Evolutionary conservation across 2,888 invertebrate genomes (phyloP), one percentile per base, ranked within the genome.

Genomic region (Hemistola chrysoprasaria): DNA sequence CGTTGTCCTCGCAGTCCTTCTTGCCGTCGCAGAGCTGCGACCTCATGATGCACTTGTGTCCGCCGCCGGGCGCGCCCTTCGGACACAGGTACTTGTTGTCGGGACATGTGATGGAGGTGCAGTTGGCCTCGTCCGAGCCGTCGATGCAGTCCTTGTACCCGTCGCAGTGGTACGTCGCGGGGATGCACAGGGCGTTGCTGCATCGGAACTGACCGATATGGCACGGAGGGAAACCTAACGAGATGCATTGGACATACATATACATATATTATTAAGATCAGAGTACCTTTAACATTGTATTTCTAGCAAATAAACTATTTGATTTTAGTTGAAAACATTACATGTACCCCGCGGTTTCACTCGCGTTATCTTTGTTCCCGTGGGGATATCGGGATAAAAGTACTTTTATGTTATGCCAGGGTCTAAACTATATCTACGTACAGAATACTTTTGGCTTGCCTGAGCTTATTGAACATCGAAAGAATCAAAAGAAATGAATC

Each of bases 61-160:
- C 90, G 10, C 93, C 93, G 11, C 91, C 92, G 0, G 91, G 83
- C 3, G 91, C 92, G 7, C 96, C 65, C 47, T 92, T 92, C 0
- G 95, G 95, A 65, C 98, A 98, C 41, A 97, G 91, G 86, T 97
- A 98, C 89, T 97, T 96, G 77, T 95, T 95, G 62, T 95, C 95
- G 8, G 96, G 95, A 79, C 97, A 97, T 7, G 95, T 93, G 49
- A 96, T 94, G 40, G 93, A 92, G 6, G 95, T 95, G 82, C 97
- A 97, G 89, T 96, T 95, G 53, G 92, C 91, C 69, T 97, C 97
- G 75, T 97, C 97, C 7, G 95, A 95, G 22, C 95, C 95, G 70
- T 98, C 98, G 0, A 94, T 92, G 81, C 99, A 99, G 80, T 99
- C 98, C 49, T 93, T 91, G 85, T 95, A 95, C 11, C 96, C 95